phyloP scores from a whole-genome alignment of 2,888 invertebrate species.

The Dryobota labecula region DNA sequence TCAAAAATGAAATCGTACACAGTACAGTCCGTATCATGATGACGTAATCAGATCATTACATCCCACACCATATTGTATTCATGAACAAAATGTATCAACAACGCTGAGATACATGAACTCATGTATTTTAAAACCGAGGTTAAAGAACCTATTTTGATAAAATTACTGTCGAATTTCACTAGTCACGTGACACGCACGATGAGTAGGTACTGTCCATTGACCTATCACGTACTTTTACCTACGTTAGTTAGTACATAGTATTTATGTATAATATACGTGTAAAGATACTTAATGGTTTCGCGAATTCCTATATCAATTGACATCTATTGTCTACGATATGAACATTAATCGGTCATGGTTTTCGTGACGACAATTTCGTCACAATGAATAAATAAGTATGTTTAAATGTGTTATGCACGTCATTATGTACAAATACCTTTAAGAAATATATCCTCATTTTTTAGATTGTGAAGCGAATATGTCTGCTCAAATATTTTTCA shows the following conservation, averaged over 20 bases:
- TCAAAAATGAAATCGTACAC: constrained; percentile 21
- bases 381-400: constrained; percentile 35
- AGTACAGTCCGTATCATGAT: constrained; percentile 27
- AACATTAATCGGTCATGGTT: constrained; percentile 51
- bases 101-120: constrained; percentile 42
- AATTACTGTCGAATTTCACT: constrained; percentile 52
- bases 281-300: constrained; percentile 29
- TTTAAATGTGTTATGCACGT: constrained; percentile 30
- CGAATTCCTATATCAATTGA: constrained; percentile 51
- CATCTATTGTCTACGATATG: constrained; percentile 44
- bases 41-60: constrained; percentile 52
- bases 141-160: constrained; percentile 62
- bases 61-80: constrained; percentile 59
- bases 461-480: background rate
- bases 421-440: constrained; percentile 37
- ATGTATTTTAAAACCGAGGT: constrained; percentile 58
- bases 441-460: constrained; percentile 16
- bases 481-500: background rate
- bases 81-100: constrained; percentile 58
- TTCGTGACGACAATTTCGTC: constrained; percentile 57
- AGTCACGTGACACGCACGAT: constrained; percentile 44
- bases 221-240: constrained; percentile 40
- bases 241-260: constrained; percentile 28
- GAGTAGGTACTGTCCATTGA: constrained; percentile 53
- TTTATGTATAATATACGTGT: constrained; percentile 25